phyloP scores from a whole-genome alignment of 64 coral and sea anemone species.

The Acropora yongei region DNA sequence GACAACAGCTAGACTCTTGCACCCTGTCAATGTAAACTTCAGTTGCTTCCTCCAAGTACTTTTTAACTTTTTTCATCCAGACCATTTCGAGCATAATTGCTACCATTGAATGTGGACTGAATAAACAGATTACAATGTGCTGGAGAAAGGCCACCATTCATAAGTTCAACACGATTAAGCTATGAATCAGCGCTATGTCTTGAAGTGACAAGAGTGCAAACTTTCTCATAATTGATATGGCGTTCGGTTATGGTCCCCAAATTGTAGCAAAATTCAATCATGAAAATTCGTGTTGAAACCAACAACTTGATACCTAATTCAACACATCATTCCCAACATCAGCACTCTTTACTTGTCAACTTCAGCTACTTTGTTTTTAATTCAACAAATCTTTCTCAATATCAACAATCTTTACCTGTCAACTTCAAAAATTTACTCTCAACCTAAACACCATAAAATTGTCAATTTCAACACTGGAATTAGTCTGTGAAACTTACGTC shows the following conservation, averaged over 20 bases:
- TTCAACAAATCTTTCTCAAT: too few species aligned
- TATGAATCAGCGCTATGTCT: neutral
- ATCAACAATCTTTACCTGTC: too few species aligned
- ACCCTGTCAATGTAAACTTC: slow-evolving; percentile 2
- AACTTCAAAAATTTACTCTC: too few species aligned
- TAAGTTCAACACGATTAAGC: neutral
- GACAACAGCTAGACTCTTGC: neutral
- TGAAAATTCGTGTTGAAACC: too few species aligned
- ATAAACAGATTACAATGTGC: neutral
- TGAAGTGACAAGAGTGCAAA: neutral
- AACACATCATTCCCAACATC: too few species aligned
- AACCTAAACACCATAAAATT: too few species aligned
- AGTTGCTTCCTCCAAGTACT: neutral
- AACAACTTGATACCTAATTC: too few species aligned
- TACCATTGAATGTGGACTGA: neutral
- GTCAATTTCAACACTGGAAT: too few species aligned
- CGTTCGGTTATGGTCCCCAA: neutral
- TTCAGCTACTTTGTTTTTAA: too few species aligned
- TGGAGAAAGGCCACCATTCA: slow-evolving; percentile 2
- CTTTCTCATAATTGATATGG: neutral
- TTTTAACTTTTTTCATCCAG: neutral
- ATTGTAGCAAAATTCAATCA: too few species aligned
- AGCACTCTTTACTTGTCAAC: too few species aligned
- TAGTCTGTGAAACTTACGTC: too few species aligned
- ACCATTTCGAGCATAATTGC: neutral